A percentile compares a stretch with the other conserved stretches of the same genome.
Evolutionary conservation across 1,140 invertebrate species (phyloP).

Genomic region (Saxidomus purpurata): DNA sequence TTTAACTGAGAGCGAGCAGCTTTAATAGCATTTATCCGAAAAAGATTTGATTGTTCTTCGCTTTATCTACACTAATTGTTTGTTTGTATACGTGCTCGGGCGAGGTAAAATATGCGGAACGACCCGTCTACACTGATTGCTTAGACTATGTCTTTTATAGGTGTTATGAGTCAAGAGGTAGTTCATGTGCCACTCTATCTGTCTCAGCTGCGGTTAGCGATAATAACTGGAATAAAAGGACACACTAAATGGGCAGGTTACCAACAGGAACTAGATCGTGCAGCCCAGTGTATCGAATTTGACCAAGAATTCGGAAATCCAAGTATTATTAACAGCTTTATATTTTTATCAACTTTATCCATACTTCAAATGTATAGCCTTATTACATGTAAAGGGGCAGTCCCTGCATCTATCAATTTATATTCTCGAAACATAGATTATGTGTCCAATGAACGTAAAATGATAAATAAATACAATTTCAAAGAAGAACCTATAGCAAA

Average conservation of each 20-base stretch:
- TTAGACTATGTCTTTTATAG: not conserved
- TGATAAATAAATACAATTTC: no score
- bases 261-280: slow-evolving; percentile 45
- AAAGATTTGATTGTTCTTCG: no score
- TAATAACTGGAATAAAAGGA: slow-evolving; percentile 28
- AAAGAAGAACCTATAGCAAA: no score
- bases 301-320: slow-evolving; percentile 44
- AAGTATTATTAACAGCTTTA: slow-evolving; percentile 34
- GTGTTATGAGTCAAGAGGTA: slow-evolving; percentile 12
- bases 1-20: no score
- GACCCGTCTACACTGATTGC: no score
- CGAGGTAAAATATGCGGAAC: no score
- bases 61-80: no score
- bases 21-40: no score
- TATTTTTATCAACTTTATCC: no score
- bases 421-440: no score
- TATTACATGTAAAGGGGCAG: not conserved
- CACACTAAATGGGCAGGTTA: slow-evolving; percentile 33
- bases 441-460: no score
- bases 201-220: slow-evolving; percentile 12
- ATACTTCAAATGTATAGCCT: not conserved
- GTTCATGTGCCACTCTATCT: slow-evolving; percentile 55
- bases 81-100: no score
- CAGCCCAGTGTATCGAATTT: slow-evolving; percentile 1
- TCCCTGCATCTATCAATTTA: not conserved